A percentile compares a stretch with the other conserved stretches of the same genome.
These are phyloP conservation scores for Calonectris borealis DNA, from an alignment of 2,113 vertebrate species.

Conservation along the genomic window DNA sequence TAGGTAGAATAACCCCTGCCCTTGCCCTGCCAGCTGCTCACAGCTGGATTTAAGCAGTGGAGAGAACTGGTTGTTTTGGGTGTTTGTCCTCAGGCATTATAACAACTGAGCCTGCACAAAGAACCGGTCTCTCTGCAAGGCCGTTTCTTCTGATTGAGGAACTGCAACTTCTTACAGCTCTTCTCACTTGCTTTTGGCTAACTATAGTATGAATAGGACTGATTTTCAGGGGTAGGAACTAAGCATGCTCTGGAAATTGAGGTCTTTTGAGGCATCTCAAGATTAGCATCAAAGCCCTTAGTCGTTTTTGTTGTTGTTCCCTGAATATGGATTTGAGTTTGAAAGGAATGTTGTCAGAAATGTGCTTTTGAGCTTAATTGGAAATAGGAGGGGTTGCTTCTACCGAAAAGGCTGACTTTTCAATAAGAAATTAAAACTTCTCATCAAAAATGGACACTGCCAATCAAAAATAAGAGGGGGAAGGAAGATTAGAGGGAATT, in stretches of 20 bases:
- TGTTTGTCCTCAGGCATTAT: background rate
- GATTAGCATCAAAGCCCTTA: accelerated
- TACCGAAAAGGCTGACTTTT: background rate
- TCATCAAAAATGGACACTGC: background rate
- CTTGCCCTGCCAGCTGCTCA: background rate
- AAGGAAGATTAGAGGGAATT: background rate
- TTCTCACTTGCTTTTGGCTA: background rate
- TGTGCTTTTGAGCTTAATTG: accelerated
- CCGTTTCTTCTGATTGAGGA: background rate
- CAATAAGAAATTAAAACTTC: background rate
- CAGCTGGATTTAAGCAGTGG: background rate
- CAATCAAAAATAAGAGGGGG: background rate
- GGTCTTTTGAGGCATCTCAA: background rate
- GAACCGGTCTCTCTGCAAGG: accelerated
- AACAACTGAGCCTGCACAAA: background rate
- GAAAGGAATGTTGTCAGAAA: background rate
- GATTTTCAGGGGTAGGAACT: background rate
- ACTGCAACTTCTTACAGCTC: background rate
- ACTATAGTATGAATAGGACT: background rate
- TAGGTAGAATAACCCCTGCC: background rate
- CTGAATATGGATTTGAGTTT: background rate
- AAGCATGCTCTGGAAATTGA: background rate
- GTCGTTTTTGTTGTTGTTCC: accelerated
- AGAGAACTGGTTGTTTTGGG: background rate
- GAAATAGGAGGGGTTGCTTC: background rate